Conservation (phyloP, 2,797 vertebrate genomes). For the Naso thynnoides region DNA sequence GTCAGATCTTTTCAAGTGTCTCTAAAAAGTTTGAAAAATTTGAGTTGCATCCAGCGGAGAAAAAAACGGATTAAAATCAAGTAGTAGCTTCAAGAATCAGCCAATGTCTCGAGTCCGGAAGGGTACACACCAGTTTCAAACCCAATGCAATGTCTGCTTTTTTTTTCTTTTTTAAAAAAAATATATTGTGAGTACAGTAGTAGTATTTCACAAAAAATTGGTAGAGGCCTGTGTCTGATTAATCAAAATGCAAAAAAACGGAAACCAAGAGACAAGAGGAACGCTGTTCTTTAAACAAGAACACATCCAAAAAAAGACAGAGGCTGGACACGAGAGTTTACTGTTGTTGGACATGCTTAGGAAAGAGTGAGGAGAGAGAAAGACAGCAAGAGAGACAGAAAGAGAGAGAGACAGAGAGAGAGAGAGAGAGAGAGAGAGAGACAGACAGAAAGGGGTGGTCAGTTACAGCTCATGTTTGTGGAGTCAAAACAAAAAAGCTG, state of each 20-base stretch:
- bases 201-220: constrained; percentile 56
- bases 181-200: constrained; percentile 38
- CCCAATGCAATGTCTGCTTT: constrained; percentile 27
- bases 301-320: constrained; percentile 58
- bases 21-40: constrained; percentile 20
- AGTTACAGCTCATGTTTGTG: constrained; percentile 87
- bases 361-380: constrained; percentile 43
- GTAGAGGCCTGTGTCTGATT: constrained; percentile 58
- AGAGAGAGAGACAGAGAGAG: constrained; percentile 13
- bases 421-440: constrained; percentile 15
- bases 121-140: constrained; percentile 52
- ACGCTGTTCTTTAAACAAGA: constrained; percentile 61
- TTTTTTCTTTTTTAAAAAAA: background rate
- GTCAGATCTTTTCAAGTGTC: constrained; percentile 2
- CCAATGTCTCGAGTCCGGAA: background rate
- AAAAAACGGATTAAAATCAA: background rate
- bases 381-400: constrained; percentile 12
- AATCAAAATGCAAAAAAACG: constrained; percentile 79
- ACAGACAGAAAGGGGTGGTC: constrained; percentile 69
- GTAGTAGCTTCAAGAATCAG: constrained; percentile 17
- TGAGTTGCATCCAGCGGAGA: constrained; percentile 2
- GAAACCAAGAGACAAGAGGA: constrained; percentile 38
- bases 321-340: constrained; percentile 62
- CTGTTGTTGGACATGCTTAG: constrained; percentile 75
- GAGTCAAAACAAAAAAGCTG: constrained; percentile 81